Evolutionary conservation across 2,888 invertebrate species (phyloP).

Genomic region (Minunthozetes semirufus): DNA sequence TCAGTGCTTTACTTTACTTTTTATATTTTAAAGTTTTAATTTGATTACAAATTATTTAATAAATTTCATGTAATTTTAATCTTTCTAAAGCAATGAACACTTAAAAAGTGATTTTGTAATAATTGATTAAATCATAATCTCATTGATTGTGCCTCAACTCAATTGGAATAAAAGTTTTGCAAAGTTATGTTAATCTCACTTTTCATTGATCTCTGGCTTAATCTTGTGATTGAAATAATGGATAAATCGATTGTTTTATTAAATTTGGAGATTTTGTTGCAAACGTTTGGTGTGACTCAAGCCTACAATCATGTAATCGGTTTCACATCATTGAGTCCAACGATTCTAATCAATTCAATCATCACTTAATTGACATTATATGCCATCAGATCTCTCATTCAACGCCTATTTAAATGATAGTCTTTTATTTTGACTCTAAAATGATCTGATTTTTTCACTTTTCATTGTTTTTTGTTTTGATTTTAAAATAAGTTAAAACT

Average conservation of each 20-base stretch:
- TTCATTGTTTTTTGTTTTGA: too few species aligned
- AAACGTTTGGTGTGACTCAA: background rate
- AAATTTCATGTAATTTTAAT: too few species aligned
- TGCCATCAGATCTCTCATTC: background rate
- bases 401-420: background rate
- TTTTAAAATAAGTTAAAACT: too few species aligned
- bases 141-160: too few species aligned
- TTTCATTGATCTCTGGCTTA: background rate
- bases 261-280: background rate
- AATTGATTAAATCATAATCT: background rate
- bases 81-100: too few species aligned
- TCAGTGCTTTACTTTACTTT: too few species aligned
- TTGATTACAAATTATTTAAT: too few species aligned
- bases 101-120: too few species aligned
- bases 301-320: slow-evolving; percentile 7
- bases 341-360: slow-evolving; percentile 13
- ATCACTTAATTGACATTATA: background rate
- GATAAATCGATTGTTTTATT: background rate
- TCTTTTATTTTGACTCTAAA: background rate
- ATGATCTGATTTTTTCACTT: background rate
- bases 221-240: background rate
- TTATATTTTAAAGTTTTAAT: too few species aligned
- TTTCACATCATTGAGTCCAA: slow-evolving; percentile 21
- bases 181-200: background rate
- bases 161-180: too few species aligned